Evolutionary conservation across 1,140 invertebrate species (phyloP).

Genomic region (Stegodyphus dumicola): DNA sequence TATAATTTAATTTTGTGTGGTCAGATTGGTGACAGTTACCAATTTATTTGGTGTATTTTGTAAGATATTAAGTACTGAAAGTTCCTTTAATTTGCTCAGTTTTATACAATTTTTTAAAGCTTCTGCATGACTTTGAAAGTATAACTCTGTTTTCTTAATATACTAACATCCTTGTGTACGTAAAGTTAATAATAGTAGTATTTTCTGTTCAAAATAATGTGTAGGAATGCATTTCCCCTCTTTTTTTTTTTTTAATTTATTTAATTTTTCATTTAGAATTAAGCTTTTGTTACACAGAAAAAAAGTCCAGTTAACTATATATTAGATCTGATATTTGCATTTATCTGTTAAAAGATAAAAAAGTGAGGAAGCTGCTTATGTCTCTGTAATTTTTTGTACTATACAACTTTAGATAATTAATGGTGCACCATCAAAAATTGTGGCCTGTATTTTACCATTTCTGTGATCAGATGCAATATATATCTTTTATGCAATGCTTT

Average conservation of each 20-base stretch:
- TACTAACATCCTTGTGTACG: constrained; percentile 7
- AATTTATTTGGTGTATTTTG: background rate
- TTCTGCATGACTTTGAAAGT: background rate
- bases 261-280: background rate
- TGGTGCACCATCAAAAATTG: too few species aligned
- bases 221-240: constrained; percentile 14
- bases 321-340: too few species aligned
- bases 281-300: background rate
- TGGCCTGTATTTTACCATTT: too few species aligned
- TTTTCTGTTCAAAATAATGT: constrained; percentile 7
- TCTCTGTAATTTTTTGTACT: too few species aligned
- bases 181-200: constrained; percentile 2
- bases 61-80: constrained; percentile 28
- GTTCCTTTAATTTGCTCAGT: constrained; percentile 45
- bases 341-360: too few species aligned
- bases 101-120: constrained; percentile 18
- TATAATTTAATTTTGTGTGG: constrained; percentile 5
- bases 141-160: constrained; percentile 27
- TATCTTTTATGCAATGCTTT: background rate
- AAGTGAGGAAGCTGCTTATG: too few species aligned
- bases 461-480: too few species aligned
- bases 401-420: too few species aligned
- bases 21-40: background rate
- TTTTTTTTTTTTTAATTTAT: background rate
- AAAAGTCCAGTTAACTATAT: too few species aligned